Evolutionary conservation across 2,113 vertebrate genomes (phyloP).

Genomic region (Aphyosemion australe): DNA sequence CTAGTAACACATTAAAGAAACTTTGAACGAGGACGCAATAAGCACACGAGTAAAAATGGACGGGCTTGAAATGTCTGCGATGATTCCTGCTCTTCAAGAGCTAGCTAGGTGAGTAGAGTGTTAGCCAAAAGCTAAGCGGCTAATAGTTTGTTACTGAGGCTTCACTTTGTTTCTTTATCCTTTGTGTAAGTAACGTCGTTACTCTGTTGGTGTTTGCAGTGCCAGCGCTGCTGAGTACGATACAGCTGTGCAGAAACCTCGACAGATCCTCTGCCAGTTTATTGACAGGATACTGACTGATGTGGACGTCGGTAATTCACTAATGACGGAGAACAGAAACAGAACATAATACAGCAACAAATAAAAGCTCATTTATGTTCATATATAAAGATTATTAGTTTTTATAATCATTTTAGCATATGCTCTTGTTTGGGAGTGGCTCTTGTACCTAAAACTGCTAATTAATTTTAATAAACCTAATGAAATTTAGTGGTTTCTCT

Average conservation of each 20-base stretch:
- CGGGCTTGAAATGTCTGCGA: conserved; percentile 91
- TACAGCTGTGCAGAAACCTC: conserved; percentile 89
- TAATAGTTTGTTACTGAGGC: background rate
- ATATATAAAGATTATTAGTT: background rate
- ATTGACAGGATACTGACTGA: conserved; percentile 96
- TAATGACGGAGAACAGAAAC: background rate
- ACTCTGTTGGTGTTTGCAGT: conserved; percentile 74
- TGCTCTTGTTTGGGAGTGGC: background rate
- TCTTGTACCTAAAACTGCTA: background rate
- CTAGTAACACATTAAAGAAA: accelerated
- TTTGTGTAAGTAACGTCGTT: background rate
- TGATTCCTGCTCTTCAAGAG: conserved; percentile 94
- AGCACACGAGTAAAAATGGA: conserved; percentile 68
- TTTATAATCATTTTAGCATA: background rate
- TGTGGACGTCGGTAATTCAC: conserved; percentile 90
- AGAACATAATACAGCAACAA: background rate
- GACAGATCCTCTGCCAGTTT: conserved; percentile 97
- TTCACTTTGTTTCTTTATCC: background rate
- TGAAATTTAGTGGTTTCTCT: no score
- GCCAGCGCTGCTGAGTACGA: conserved; percentile 87
- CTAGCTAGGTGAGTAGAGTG: conserved; percentile 84
- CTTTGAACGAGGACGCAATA: background rate
- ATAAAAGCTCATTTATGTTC: background rate
- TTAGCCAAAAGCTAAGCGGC: conserved; percentile 23
- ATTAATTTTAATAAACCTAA: background rate